Percentiles rank a stretch among this genome's conserved stretches.
These are phyloP conservation scores for Scelioninae gen. 1 DNA, from an alignment of 2,888 invertebrate species.

Conservation along the genomic window DNA sequence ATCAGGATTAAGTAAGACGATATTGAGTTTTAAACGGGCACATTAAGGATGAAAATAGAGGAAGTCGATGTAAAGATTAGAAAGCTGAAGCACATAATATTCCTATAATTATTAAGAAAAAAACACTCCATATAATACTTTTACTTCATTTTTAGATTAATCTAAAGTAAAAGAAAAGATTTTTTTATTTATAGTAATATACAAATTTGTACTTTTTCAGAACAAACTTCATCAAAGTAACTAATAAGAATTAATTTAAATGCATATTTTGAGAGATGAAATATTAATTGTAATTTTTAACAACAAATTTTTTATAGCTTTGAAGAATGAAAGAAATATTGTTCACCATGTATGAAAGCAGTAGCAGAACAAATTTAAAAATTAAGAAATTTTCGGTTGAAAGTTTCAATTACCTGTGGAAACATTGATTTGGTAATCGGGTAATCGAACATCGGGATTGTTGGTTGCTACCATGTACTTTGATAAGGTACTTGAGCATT, in stretches of 20 bases:
- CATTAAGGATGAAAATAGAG: constrained; percentile 10
- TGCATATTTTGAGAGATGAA: no score
- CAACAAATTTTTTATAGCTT: no score
- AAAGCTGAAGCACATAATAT: constrained; percentile 14
- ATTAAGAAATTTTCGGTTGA: constrained; percentile 24
- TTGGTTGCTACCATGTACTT: constrained; percentile 28
- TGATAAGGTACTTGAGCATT: constrained; percentile 46
- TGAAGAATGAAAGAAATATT: no score
- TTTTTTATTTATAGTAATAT: no score
- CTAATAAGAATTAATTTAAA: no score
- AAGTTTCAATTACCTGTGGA: constrained; percentile 27
- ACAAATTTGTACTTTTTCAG: no score
- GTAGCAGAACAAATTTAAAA: constrained; percentile 18
- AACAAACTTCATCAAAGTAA: no score
- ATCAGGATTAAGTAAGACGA: constrained; percentile 21
- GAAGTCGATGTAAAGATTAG: constrained; percentile 24
- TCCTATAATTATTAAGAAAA: no score
- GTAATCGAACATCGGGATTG: constrained; percentile 42
- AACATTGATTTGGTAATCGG: constrained; percentile 46
- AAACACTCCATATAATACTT: no score
- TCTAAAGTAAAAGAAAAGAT: no score
- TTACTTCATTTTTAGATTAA: no score
- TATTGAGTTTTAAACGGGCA: constrained; percentile 11
- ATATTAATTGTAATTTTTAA: no score
- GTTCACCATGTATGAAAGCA: not conserved